A percentile compares a stretch with the other conserved stretches of the same genome.
These are phyloP conservation scores for Aphrocallistes beatrix DNA, from an alignment of 37 sponge, comb jelly and placozoan species.

Conservation along the genomic window DNA sequence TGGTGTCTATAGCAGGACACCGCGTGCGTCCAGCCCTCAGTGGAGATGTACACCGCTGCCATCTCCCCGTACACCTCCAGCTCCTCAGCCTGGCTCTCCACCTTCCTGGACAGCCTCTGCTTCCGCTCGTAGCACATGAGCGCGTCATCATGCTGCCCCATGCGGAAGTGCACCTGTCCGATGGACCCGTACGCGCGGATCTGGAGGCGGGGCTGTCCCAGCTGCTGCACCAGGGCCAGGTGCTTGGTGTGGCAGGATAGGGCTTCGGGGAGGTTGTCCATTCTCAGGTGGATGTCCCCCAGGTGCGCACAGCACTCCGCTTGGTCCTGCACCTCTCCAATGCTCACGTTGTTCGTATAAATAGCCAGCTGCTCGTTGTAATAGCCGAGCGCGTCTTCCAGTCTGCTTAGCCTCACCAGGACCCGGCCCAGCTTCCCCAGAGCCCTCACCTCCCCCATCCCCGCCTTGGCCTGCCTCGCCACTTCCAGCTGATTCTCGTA, in stretches of 20 bases:
- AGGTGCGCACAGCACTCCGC: slow-evolving; percentile 79
- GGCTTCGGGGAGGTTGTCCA: slow-evolving; percentile 53
- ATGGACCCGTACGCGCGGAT: slow-evolving; percentile 82
- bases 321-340: slow-evolving; percentile 53
- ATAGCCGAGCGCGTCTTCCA: slow-evolving; percentile 60
- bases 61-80: slow-evolving; percentile 46
- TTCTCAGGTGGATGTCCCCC: slow-evolving; percentile 49
- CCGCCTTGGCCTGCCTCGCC: slow-evolving; percentile 10
- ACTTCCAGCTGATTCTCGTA: slow-evolving; percentile 19
- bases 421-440: slow-evolving; percentile 65
- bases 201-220: slow-evolving; percentile 34
- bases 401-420: slow-evolving; percentile 39
- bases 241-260: slow-evolving; percentile 54
- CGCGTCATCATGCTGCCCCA: slow-evolving; percentile 62
- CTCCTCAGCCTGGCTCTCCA: slow-evolving; percentile 42
- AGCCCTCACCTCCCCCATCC: slow-evolving; percentile 13
- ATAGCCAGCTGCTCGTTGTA: slow-evolving; percentile 62
- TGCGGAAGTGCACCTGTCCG: slow-evolving; percentile 66
- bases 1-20: background rate
- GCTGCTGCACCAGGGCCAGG: slow-evolving; percentile 31
- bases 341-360: background rate
- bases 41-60: slow-evolving; percentile 29
- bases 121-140: slow-evolving; percentile 81
- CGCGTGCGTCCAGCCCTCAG: background rate
- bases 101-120: slow-evolving; percentile 52